Conservation (phyloP, 2,888 invertebrate species). For the Heliothis peltigera region DNA sequence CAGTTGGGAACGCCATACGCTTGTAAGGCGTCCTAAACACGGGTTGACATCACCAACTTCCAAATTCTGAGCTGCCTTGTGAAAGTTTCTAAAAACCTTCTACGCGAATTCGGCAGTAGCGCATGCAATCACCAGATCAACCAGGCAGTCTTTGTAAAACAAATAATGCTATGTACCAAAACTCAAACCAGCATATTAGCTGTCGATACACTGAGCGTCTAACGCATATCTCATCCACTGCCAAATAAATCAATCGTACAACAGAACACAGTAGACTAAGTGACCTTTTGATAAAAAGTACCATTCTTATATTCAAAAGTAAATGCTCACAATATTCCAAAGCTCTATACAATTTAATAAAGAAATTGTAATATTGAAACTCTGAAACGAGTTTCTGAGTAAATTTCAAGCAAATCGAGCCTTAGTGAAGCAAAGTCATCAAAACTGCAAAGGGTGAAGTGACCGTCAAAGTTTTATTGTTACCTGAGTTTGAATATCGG, state of each 20-base stretch:
- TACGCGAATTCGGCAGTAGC: too few species aligned
- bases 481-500: conserved; percentile 44
- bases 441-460: conserved; percentile 63
- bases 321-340: conserved; percentile 42
- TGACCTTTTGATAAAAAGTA: conserved; percentile 14
- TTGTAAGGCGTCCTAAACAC: too few species aligned
- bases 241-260: background rate
- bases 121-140: too few species aligned
- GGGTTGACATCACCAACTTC: too few species aligned
- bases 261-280: background rate
- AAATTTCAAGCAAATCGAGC: conserved; percentile 55
- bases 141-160: too few species aligned
- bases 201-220: too few species aligned
- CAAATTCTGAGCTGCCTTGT: too few species aligned
- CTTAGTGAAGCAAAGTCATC: conserved; percentile 53
- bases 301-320: conserved; percentile 20
- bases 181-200: too few species aligned
- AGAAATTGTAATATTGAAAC: conserved; percentile 47
- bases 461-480: conserved; percentile 60
- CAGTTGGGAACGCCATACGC: too few species aligned
- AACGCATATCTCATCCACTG: background rate
- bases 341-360: conserved; percentile 45
- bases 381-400: conserved; percentile 49
- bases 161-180: too few species aligned
- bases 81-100: too few species aligned